phyloP scores from a whole-genome alignment of 53 echinoderm and acorn worm species.

The Temnopleurus reevesii region DNA sequence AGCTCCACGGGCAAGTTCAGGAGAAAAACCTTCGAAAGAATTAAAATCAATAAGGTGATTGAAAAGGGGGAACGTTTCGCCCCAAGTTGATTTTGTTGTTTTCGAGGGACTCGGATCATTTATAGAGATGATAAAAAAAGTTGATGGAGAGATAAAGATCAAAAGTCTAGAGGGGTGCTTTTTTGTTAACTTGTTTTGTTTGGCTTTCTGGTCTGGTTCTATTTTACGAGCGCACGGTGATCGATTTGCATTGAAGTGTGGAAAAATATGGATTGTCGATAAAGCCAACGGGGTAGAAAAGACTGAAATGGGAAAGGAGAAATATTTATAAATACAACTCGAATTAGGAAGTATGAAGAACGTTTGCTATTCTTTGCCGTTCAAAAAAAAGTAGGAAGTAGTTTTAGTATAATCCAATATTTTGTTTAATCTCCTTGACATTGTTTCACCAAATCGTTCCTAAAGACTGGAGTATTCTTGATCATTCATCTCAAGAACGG shows the following conservation, averaged over 20 bases:
- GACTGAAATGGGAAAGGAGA: no score
- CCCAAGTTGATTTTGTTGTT: slow-evolving; percentile 25
- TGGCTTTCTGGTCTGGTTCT: slow-evolving; percentile 26
- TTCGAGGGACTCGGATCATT: not conserved
- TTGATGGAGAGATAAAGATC: slow-evolving; percentile 11
- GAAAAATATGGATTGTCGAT: no score
- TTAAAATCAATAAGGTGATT: not conserved
- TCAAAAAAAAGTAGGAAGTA: no score
- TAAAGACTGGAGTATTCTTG: no score
- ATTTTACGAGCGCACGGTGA: not conserved
- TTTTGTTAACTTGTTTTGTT: slow-evolving; percentile 27
- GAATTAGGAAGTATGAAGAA: no score
- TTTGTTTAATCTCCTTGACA: no score
- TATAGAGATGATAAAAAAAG: not conserved
- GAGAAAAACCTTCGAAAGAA: slow-evolving; percentile 7
- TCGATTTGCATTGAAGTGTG: slow-evolving; percentile 4
- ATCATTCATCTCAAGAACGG: no score
- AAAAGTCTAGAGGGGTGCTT: slow-evolving; percentile 2
- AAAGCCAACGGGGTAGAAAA: no score
- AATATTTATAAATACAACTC: no score
- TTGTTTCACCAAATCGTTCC: no score
- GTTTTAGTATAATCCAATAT: no score
- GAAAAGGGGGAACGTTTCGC: slow-evolving; percentile 20
- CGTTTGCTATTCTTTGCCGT: no score
- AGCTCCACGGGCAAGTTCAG: slow-evolving; percentile 16